Evolutionary conservation across 2,113 vertebrate species (phyloP).

Genomic region (Otolemur garnettii): DNA sequence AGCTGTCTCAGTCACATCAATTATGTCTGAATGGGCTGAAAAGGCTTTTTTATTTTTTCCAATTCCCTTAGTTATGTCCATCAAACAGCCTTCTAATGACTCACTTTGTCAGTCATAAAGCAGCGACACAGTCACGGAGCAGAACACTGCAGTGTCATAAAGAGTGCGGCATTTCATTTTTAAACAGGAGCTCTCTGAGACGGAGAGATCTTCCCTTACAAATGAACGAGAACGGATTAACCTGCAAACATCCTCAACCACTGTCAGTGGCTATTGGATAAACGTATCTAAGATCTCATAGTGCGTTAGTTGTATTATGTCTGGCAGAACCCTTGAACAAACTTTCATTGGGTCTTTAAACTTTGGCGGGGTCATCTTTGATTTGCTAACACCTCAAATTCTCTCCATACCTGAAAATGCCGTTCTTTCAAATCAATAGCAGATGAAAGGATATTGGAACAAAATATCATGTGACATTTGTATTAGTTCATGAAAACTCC

Average conservation of each 20-base stretch:
- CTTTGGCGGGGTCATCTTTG: background rate
- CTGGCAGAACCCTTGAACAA: slow-evolving; percentile 65
- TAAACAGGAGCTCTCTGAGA: slow-evolving; percentile 14
- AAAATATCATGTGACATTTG: slow-evolving; percentile 50
- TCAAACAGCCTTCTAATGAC: slow-evolving; percentile 82
- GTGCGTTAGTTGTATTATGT: background rate
- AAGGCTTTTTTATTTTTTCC: slow-evolving; percentile 77
- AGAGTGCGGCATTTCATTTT: slow-evolving; percentile 24
- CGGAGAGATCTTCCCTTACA: slow-evolving; percentile 3
- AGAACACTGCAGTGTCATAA: slow-evolving; percentile 37
- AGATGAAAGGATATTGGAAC: slow-evolving; percentile 64
- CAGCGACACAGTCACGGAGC: slow-evolving; percentile 42
- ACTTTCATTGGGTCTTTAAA: slow-evolving; percentile 70
- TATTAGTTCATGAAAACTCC: slow-evolving; percentile 60
- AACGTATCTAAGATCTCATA: slow-evolving; percentile 52
- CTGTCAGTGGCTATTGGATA: slow-evolving; percentile 3
- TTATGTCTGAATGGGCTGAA: slow-evolving; percentile 75
- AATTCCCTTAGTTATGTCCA: slow-evolving; percentile 77
- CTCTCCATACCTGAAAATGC: slow-evolving; percentile 49
- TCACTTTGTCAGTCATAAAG: slow-evolving; percentile 76
- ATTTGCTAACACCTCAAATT: slow-evolving; percentile 42
- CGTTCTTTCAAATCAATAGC: slow-evolving; percentile 64
- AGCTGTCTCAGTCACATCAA: slow-evolving; percentile 77
- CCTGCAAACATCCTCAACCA: slow-evolving; percentile 46
- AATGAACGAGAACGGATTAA: slow-evolving; percentile 31